Percentiles rank a stretch among this genome's conserved stretches.
Evolutionary conservation across 1,140 invertebrate genomes (phyloP).

Genomic region (Hyles vespertilio): DNA sequence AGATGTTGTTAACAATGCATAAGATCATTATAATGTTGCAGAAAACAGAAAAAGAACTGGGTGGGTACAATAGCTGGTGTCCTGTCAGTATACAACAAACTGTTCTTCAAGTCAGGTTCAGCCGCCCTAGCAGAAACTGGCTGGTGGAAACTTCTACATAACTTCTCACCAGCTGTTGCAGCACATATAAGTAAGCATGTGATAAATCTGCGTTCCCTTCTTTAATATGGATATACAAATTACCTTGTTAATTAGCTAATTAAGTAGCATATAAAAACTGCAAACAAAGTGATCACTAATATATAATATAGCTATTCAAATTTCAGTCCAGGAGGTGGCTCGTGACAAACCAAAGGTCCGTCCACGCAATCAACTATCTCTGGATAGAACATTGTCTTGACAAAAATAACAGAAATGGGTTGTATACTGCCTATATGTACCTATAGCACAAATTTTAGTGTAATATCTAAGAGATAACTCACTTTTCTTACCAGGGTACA

Average conservation of each 20-base stretch:
- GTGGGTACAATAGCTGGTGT: conserved; percentile 87
- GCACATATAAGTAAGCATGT: conserved; percentile 53
- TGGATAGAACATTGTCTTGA: conserved; percentile 39
- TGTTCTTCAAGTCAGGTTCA: conserved; percentile 84
- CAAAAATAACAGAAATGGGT: conserved; percentile 51
- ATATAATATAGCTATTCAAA: neutral
- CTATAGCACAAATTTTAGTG: no score
- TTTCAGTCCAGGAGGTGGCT: conserved; percentile 51
- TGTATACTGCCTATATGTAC: neutral
- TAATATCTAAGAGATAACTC: no score
- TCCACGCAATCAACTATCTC: conserved; percentile 33
- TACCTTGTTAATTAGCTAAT: no score
- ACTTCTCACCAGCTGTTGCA: conserved; percentile 77
- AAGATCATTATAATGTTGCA: conserved; percentile 42
- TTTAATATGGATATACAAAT: no score
- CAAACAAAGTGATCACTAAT: no score
- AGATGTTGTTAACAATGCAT: no score
- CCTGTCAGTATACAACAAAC: conserved; percentile 82
- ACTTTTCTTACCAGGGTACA: conserved; percentile 36
- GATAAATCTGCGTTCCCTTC: no score
- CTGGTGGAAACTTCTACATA: conserved; percentile 85
- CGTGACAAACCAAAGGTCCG: conserved; percentile 42
- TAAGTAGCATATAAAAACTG: no score
- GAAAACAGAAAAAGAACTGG: conserved; percentile 88
- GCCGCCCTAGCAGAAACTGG: conserved; percentile 83